Evolutionary conservation across 1,140 invertebrate genomes (phyloP).

Genomic region (Scaptomyza montana): DNA sequence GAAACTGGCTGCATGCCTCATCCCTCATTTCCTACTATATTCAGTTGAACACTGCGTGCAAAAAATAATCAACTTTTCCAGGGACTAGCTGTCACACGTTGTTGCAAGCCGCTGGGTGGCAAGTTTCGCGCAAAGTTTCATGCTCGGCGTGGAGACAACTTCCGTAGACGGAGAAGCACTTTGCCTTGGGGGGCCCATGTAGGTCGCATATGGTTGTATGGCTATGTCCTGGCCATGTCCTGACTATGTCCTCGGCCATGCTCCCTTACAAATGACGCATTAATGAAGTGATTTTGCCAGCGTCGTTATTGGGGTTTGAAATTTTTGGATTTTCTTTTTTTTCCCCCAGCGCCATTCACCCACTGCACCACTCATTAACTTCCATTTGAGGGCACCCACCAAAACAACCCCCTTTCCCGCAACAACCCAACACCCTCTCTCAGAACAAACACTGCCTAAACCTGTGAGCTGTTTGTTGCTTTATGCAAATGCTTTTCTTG

Average conservation of each 20-base stretch:
- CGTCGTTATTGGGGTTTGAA: slow-evolving; percentile 36
- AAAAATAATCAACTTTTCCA: slow-evolving; percentile 82
- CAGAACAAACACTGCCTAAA: slow-evolving; percentile 3
- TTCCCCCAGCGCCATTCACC: slow-evolving; percentile 25
- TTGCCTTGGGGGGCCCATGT: slow-evolving; percentile 55
- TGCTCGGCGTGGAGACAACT: slow-evolving; percentile 66
- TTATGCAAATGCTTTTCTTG: slow-evolving; percentile 82
- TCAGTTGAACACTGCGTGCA: slow-evolving; percentile 43
- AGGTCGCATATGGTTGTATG: slow-evolving; percentile 59
- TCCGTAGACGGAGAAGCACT: slow-evolving; percentile 47
- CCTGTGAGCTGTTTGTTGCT: slow-evolving; percentile 65
- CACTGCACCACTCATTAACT: slow-evolving; percentile 67
- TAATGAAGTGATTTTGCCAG: slow-evolving; percentile 76
- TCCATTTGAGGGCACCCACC: slow-evolving; percentile 59
- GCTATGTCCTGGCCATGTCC: slow-evolving; percentile 39
- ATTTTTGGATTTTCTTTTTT: slow-evolving; percentile 54
- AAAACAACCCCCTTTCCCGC: neutral
- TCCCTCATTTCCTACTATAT: neutral
- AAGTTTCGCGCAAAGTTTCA: slow-evolving; percentile 73
- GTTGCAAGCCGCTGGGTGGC: slow-evolving; percentile 57
- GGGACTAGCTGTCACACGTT: slow-evolving; percentile 68
- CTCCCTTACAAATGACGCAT: slow-evolving; percentile 75
- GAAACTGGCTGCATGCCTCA: slow-evolving; percentile 40
- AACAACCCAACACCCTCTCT: too few species aligned
- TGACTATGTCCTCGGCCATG: slow-evolving; percentile 50